phyloP scores from a whole-genome alignment of 2,888 invertebrate species.

The Agelastica alni region DNA sequence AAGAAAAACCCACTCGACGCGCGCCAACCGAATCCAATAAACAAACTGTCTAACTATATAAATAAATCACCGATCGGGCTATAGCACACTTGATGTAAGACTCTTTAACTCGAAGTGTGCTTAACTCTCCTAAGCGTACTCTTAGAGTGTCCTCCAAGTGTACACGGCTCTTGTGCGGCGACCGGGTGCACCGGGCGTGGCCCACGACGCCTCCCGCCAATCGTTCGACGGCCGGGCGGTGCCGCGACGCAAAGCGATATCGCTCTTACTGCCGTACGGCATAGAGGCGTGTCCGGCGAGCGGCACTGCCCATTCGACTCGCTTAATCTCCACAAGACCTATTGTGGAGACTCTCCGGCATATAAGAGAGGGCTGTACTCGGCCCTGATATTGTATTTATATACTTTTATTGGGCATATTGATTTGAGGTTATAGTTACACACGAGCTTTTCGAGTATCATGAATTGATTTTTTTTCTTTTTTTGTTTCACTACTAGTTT shows the following conservation, averaged over 20 bases:
- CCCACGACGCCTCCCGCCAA: conserved; percentile 2
- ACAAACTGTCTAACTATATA: conserved; percentile 60
- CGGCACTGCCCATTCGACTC: conserved; percentile 31
- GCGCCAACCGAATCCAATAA: conserved; percentile 58
- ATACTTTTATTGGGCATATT: conserved; percentile 58
- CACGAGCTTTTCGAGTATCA: conserved; percentile 41
- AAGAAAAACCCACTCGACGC: conserved; percentile 49
- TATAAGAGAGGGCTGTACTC: conserved; percentile 49
- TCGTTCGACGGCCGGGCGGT: conserved; percentile 17
- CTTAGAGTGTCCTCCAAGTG: conserved; percentile 59
- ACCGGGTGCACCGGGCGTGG: conserved; percentile 49
- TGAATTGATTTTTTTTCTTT: conserved; percentile 33
- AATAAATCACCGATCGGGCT: conserved; percentile 60
- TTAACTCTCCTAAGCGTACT: conserved; percentile 60
- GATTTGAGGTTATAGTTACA: conserved; percentile 43
- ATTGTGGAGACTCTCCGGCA: conserved; percentile 47
- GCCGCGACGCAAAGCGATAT: conserved; percentile 1
- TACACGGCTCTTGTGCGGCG: conserved; percentile 57
- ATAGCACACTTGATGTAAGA: conserved; percentile 59
- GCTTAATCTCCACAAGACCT: conserved; percentile 43
- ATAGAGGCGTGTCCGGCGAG: conserved; percentile 13
- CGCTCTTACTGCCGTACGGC: conserved; percentile 13
- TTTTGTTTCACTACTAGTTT: conserved; percentile 26
- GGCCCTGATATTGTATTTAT: conserved; percentile 57
- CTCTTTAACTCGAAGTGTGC: conserved; percentile 60